Evolutionary conservation across 2,797 vertebrate genomes (phyloP), one percentile per base, ranked within the genome.

Genomic region (Nyctibius grandis): DNA sequence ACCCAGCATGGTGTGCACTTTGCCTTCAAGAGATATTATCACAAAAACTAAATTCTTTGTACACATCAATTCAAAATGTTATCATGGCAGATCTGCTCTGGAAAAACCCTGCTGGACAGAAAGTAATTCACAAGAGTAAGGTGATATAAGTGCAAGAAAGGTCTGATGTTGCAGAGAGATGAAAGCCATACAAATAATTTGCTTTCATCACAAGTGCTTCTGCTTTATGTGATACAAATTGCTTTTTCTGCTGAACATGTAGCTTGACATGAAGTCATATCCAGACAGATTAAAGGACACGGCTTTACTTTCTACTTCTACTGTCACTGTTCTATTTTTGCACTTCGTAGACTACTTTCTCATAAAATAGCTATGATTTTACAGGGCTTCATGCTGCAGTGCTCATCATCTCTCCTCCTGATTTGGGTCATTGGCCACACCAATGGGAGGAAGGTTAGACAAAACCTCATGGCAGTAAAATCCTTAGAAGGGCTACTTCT

Each of bases 131-230:
- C 13, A 59, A 74, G 14, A 51, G 28, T 45, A 88, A 85, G 36
- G 29, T 42, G 60, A 50, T 51, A 15, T 12, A 89, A 89, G 40
- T 23, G 28, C 50, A 93, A 38, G 44, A 87, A 78, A 69, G 23
- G 44, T 87, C 40, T 92, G 83, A 67, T 26, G 28, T 65, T 54
- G 36, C n/a, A 73, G 21, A 50, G 50, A 85, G 47, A 74, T 77
- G 40, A 94, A 94, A 96, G 44, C n/a, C 19, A 38, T 47, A 90
- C 50, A 87, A 76, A 73, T 50, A 77, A 87, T 82, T 94, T 83
- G 22, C 44, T 76, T 88, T 91, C 48, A 75, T 78, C 38, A 29
- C 19, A 85, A 73, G 25, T 79, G 36, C 38, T 85, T 82, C 67
- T 85, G 36, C 26, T 96, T 38, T 64, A 70, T 6, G 1, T 38